A percentile compares a stretch with the other conserved stretches of the same genome.
Conservation (phyloP, 2,888 invertebrate species). For the Helicoverpa assulta region DNA sequence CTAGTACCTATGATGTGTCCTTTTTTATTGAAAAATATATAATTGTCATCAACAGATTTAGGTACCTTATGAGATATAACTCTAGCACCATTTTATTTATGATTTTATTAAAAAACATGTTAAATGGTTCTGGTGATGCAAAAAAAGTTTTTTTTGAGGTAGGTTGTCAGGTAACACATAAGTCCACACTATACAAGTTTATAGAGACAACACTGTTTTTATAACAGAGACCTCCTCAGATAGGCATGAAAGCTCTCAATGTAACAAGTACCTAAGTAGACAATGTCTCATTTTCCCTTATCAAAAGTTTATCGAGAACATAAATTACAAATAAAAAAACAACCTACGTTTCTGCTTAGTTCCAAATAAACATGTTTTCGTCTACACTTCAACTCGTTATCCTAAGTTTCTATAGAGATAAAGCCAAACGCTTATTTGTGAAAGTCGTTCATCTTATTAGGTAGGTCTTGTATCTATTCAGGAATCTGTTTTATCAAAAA, state of each 20-base stretch:
- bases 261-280: background rate
- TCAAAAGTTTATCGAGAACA: conserved; percentile 7
- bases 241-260: background rate
- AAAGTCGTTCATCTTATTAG: conserved; percentile 50
- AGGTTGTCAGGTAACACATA: no score
- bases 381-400: conserved; percentile 51
- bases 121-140: no score
- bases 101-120: no score
- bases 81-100: no score
- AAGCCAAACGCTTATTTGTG: conserved; percentile 61
- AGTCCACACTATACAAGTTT: no score
- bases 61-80: no score
- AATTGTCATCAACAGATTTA: no score
- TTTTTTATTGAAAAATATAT: no score
- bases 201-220: no score
- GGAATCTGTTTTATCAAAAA: conserved; percentile 30
- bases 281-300: conserved; percentile 1
- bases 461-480: conserved; percentile 16
- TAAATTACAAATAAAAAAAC: conserved; percentile 35
- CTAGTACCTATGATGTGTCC: no score
- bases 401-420: conserved; percentile 58
- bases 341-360: conserved; percentile 33
- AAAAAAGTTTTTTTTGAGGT: no score
- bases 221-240: background rate
- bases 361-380: conserved; percentile 64